Evolutionary conservation across 2,113 vertebrate species (phyloP), one percentile per base, ranked within the genome.

Genomic region (Heloderma charlesbogerti): DNA sequence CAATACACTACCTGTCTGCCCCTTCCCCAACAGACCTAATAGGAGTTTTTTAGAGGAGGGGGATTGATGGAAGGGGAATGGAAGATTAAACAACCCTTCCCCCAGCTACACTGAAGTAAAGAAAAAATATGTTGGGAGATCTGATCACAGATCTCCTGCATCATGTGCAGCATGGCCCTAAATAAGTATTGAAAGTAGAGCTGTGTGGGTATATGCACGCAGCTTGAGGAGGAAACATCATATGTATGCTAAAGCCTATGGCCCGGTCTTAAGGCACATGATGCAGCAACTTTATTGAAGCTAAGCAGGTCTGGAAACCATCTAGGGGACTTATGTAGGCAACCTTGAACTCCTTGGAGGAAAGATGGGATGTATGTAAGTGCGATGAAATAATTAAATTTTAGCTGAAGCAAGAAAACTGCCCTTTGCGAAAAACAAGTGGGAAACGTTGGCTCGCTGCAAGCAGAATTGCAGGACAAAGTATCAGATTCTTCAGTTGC

Each of bases 401-500:
- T 89, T 84, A 92, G 48, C 16, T 88, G 0, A 86, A 92, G 8
- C 69, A 16, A 20, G 67, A 91, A 94, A 71, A 4, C 1, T 80
- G 16, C 48, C 83, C 1, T 69, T 67, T 69, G 75, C 63, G 43
- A 40, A 31, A 85, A 91, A 94, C 88, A 84, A n/a, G 40, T 67
- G 3, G 13, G 51, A 90, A 91, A 86, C 48, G 71, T 43, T 90
- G 6, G 22, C 1, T 87, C 86, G 20, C 75, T 84, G 69, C 43
- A 92, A 90, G 87, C 16, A 27, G 72, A 95, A 63, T 83, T 74
- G 75, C 84, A 79, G 60, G 18, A 82, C 34, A 92, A 92, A 91
- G 16, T 40, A 5, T 63, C 89, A 86, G 22, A 75, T 3, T 77
- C 67, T 82, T 82, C 78, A 40, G 22, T 54, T 18, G 27, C 13